A percentile compares a stretch with the other conserved stretches of the same genome.
Evolutionary conservation across 2,113 vertebrate species (phyloP).

Genomic region (Perca schrenkii): DNA sequence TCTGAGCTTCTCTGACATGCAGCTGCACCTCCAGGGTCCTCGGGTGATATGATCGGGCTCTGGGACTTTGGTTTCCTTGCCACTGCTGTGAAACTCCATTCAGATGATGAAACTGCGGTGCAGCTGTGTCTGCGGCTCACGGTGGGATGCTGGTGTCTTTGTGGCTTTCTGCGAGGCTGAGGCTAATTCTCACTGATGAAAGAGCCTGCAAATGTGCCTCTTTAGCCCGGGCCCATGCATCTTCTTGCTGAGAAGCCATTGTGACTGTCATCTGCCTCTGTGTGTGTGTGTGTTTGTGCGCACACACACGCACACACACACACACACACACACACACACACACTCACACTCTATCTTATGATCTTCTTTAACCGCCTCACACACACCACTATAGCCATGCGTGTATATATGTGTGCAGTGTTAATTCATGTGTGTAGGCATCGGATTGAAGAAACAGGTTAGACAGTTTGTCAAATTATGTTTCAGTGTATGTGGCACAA

Average conservation of each 20-base stretch:
- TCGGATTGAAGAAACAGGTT: conserved; percentile 16
- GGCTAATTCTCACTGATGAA: conserved; percentile 76
- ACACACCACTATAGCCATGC: neutral
- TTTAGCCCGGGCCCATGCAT: conserved; percentile 58
- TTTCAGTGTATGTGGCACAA: conserved; percentile 23
- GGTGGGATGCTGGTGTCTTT: conserved; percentile 75
- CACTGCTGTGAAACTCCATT: conserved; percentile 81
- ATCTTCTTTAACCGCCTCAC: conserved; percentile 5
- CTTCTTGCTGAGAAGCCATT: conserved; percentile 61
- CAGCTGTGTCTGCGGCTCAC: conserved; percentile 72
- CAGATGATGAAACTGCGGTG: conserved; percentile 78
- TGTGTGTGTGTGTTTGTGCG: conserved; percentile 14
- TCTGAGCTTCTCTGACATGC: conserved; percentile 57
- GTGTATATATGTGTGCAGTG: neutral
- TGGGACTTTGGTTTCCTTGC: conserved; percentile 68
- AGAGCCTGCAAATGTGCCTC: conserved; percentile 76
- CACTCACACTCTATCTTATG: neutral
- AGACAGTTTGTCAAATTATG: conserved; percentile 26
- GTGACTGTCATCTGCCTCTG: conserved; percentile 44
- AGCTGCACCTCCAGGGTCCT: conserved; percentile 64
- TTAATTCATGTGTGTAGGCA: conserved; percentile 25
- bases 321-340: too few relatives aligned
- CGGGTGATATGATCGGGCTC: conserved; percentile 56
- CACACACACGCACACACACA: too few relatives aligned
- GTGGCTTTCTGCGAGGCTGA: conserved; percentile 61